Evolutionary conservation across 2,113 vertebrate genomes (phyloP).

Genomic region (Bubo blakistoni): DNA sequence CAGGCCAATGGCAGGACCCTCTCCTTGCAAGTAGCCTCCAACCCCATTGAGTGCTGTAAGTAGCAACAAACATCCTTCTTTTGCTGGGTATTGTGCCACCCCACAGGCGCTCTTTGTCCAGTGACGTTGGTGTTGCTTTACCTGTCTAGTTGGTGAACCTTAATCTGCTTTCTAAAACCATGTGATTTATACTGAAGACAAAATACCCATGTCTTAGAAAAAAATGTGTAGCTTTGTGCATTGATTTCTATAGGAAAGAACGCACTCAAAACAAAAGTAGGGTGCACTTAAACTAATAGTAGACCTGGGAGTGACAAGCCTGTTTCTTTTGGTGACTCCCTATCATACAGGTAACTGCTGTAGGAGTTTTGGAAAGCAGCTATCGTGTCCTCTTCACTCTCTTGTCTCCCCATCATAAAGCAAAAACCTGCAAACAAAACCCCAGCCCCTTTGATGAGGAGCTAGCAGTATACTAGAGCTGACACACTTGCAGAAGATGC

Average conservation of each 20-base stretch:
- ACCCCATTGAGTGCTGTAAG: constrained; percentile 97
- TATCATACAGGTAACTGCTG: background rate
- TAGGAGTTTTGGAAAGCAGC: background rate
- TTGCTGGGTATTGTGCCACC: background rate
- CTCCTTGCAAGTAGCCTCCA: constrained; percentile 88
- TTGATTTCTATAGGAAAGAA: background rate
- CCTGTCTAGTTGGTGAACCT: background rate
- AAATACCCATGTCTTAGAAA: background rate
- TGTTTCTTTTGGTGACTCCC: background rate
- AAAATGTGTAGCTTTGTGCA: background rate
- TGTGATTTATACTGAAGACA: background rate
- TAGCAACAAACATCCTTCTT: constrained; percentile 9
- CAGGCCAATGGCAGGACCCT: constrained; percentile 87
- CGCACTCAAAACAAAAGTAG: background rate
- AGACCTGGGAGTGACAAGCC: background rate
- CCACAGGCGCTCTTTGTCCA: background rate
- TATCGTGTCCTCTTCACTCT: accelerated
- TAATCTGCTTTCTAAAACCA: background rate
- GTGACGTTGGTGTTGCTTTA: background rate
- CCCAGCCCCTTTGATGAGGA: background rate
- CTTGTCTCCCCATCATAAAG: background rate
- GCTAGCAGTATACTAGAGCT: background rate
- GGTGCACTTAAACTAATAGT: background rate
- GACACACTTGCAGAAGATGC: background rate
- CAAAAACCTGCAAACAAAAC: background rate